Evolutionary conservation across 2,113 vertebrate species (phyloP), one percentile per base, ranked within the genome.

Genomic region (Eupsittula cactorum): DNA sequence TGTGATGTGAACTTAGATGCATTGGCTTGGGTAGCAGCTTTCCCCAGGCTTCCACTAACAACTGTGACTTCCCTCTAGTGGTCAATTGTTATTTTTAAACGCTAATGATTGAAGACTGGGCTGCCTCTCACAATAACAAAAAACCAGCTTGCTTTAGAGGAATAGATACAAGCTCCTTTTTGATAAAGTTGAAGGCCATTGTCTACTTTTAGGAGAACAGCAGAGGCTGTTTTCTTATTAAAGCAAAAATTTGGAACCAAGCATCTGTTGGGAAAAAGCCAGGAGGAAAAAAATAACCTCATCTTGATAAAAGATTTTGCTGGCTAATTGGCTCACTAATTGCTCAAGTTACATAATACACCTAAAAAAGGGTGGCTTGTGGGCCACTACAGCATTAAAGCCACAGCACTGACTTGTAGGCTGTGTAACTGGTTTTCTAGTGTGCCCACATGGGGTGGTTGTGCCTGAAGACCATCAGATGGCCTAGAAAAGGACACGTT

Each of bases 31-130:
- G 42, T 6, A 44, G 37, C 60, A 33, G 49, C 44, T 86, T 52
- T 67, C 73, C 35, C 31, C 1, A 9, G 20, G 35, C n/a, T 86
- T 31, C 52, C 59, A 60, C 47, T 23, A 52, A 46, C 41, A 90
- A 62, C 27, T 87, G 42, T 49, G 85, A 71, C 69, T 92, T 78
- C 93, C 91, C 86, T 44, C 93, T 95, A 76, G 93, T 89, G 91
- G 89, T 33, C 77, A 87, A 10, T 14, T 70, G 23, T 42, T 77
- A 68, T 25, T 78, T 92, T 53, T 60, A 76, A 91, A 78, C 3
- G 2, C 4, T 63, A 44, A 18, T 14, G 41, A 49, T 8, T 24
- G 59, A 83, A 92, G 47, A 10, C 33, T 10, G 2, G 0, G 24
- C 29, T 93, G 18, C 46, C 10, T 52, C 44, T 70, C 23, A 4